These are phyloP conservation scores for Rafetus swinhoei DNA, from an alignment of 2,113 vertebrate species.

Conservation along the genomic window DNA sequence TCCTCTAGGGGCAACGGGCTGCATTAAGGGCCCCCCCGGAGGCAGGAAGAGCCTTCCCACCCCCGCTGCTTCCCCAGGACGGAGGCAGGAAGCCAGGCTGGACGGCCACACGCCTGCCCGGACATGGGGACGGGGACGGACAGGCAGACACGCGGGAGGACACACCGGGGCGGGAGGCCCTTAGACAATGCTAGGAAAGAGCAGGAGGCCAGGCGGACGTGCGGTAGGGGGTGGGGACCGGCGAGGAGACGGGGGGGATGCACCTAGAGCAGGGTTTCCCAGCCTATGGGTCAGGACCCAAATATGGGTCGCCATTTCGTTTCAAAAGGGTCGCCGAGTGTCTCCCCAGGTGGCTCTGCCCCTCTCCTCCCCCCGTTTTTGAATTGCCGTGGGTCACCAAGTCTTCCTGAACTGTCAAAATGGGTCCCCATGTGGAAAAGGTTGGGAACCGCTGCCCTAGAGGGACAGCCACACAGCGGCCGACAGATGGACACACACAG, in stretches of 20 bases:
- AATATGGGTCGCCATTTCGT: no score
- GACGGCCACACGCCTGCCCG: background rate
- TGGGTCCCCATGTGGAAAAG: no score
- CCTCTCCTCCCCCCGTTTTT: no score
- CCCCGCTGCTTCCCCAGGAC: conserved; percentile 10
- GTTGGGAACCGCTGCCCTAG: no score
- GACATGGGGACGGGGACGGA: background rate
- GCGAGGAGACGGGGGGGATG: no score
- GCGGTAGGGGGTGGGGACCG: background rate
- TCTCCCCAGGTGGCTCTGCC: no score
- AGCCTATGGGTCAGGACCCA: no score
- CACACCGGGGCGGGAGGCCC: background rate
- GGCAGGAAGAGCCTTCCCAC: conserved; percentile 53
- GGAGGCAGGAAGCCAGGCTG: conserved; percentile 29
- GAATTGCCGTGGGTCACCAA: no score
- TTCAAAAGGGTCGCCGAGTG: no score
- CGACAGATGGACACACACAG: background rate
- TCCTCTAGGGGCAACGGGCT: conserved; percentile 33
- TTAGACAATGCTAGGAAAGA: rapidly evolving
- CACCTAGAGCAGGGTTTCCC: no score
- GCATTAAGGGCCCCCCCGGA: no score
- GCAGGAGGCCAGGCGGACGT: rapidly evolving
- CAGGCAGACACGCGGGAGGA: background rate
- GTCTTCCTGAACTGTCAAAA: no score
- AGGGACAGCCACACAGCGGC: background rate